Conservation (phyloP, 2,797 vertebrate species). For the Myotis myotis region DNA sequence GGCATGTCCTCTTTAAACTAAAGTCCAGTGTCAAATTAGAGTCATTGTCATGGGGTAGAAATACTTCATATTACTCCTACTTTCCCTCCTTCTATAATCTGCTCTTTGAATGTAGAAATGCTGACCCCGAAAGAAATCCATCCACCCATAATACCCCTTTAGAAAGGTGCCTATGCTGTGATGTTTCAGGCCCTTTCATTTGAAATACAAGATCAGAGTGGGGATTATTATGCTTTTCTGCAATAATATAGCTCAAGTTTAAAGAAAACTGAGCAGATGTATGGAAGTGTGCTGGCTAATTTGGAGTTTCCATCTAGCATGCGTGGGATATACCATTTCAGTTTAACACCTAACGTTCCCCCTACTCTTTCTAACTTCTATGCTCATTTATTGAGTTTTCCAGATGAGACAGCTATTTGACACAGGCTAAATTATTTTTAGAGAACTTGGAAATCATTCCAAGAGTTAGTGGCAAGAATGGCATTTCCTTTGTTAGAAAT, state of each 20-base stretch:
- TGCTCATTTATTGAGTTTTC: slow-evolving; percentile 70
- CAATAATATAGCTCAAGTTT: slow-evolving; percentile 64
- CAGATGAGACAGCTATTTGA: slow-evolving; percentile 76
- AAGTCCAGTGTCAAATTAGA: background rate
- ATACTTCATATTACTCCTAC: background rate
- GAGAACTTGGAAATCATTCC: slow-evolving; percentile 75
- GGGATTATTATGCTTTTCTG: slow-evolving; percentile 58
- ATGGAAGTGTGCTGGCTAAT: slow-evolving; percentile 52
- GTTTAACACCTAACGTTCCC: slow-evolving; percentile 46
- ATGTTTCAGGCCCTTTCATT: slow-evolving; percentile 48
- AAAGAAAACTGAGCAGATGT: slow-evolving; percentile 65
- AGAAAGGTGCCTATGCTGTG: slow-evolving; percentile 4
- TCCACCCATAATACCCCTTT: slow-evolving; percentile 21
- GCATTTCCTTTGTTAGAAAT: slow-evolving; percentile 77
- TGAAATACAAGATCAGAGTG: slow-evolving; percentile 64
- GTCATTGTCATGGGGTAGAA: background rate
- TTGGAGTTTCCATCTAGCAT: slow-evolving; percentile 37
- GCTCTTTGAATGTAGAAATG: slow-evolving; percentile 4
- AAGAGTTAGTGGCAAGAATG: slow-evolving; percentile 75
- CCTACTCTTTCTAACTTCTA: slow-evolving; percentile 59
- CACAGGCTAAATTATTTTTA: slow-evolving; percentile 78
- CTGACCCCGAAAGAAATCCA: slow-evolving; percentile 31
- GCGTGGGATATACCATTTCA: slow-evolving; percentile 59
- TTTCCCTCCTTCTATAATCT: background rate
- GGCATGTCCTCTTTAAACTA: background rate